Evolutionary conservation across 2,888 invertebrate genomes (phyloP).

Genomic region (Ophion slaviceki): DNA sequence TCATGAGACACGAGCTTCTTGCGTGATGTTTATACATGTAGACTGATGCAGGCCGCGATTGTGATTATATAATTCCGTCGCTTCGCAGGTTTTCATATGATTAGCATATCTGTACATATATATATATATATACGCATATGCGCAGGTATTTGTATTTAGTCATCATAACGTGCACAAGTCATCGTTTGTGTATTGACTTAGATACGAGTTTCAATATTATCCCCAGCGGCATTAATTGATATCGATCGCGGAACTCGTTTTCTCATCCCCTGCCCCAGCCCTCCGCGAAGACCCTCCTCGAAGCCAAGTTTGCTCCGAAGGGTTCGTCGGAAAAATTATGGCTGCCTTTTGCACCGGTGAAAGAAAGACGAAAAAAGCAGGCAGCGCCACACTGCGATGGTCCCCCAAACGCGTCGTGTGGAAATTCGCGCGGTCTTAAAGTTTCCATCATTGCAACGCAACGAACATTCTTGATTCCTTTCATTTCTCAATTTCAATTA

Average conservation of each 20-base stretch:
- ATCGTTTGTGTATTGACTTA: conserved; percentile 79
- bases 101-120: neutral
- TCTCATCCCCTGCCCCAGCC: neutral
- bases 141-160: conserved; percentile 31
- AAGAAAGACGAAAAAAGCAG: too few relatives aligned
- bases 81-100: neutral
- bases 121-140: conserved; percentile 7
- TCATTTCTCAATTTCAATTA: too few relatives aligned
- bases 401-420: too few relatives aligned
- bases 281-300: too few relatives aligned
- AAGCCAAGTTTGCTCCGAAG: too few relatives aligned
- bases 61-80: neutral
- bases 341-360: neutral
- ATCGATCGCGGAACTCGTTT: conserved; percentile 65
- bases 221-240: conserved; percentile 75
- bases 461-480: too few relatives aligned
- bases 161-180: conserved; percentile 71
- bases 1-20: too few relatives aligned
- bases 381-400: too few relatives aligned
- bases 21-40: too few relatives aligned
- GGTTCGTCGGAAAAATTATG: conserved; percentile 4
- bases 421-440: too few relatives aligned
- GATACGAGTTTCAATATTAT: conserved; percentile 81
- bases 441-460: too few relatives aligned
- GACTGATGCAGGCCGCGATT: too few relatives aligned